A percentile compares a stretch with the other conserved stretches of the same genome.
Evolutionary conservation across 1,140 invertebrate genomes (phyloP).

Genomic region (Drosophila nigromelanica): DNA sequence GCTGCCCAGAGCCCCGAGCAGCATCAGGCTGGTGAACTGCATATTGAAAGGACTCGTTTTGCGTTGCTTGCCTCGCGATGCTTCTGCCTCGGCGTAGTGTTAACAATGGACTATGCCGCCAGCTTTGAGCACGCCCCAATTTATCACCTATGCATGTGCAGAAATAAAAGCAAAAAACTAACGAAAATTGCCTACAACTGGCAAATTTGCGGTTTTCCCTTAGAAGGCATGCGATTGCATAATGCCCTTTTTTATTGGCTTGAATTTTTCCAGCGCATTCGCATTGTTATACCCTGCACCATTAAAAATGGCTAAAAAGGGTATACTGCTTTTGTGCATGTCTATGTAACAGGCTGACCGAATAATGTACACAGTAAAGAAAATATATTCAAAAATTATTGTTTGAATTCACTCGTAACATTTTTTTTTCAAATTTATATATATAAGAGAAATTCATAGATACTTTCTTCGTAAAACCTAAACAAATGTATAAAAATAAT

Average conservation of each 20-base stretch:
- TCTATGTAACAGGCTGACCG: too few relatives aligned
- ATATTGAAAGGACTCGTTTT: slow-evolving; percentile 28
- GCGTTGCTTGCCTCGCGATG: slow-evolving; percentile 20
- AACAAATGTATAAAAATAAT: too few relatives aligned
- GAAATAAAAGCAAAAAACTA: slow-evolving; percentile 18
- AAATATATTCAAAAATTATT: too few relatives aligned
- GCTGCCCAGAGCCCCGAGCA: slow-evolving; percentile 47
- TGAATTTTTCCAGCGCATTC: slow-evolving; percentile 74
- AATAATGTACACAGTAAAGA: too few relatives aligned
- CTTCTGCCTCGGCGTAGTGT: slow-evolving; percentile 46
- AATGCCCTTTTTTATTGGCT: slow-evolving; percentile 76
- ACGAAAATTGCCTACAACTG: slow-evolving; percentile 49
- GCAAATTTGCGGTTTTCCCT: slow-evolving; percentile 71
- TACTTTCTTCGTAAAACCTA: too few relatives aligned
- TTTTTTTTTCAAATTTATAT: too few relatives aligned
- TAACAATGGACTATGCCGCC: slow-evolving; percentile 57
- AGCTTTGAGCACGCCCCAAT: slow-evolving; percentile 63
- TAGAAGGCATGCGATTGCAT: slow-evolving; percentile 77
- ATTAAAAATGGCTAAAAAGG: too few relatives aligned
- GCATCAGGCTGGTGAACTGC: slow-evolving; percentile 53
- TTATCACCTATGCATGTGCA: slow-evolving; percentile 71
- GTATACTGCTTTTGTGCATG: too few relatives aligned
- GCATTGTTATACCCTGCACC: slow-evolving; percentile 19
- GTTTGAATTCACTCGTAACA: too few relatives aligned
- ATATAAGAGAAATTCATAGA: too few relatives aligned